Conservation (phyloP, 2,888 invertebrate genomes). For the Polydrusus pterygomalis region DNA sequence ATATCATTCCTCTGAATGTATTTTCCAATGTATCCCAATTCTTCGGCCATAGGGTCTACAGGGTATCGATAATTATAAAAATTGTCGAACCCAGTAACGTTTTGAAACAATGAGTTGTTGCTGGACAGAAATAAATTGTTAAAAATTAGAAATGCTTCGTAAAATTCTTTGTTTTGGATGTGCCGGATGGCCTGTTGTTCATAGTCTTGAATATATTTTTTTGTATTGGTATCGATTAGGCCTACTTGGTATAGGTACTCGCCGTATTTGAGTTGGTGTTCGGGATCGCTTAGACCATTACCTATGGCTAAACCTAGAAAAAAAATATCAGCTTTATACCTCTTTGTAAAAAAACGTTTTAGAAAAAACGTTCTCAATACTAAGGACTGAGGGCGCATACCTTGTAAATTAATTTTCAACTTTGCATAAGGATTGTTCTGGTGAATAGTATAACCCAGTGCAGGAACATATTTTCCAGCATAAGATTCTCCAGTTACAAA, state of each 20-base stretch:
- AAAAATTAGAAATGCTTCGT: constrained; percentile 81
- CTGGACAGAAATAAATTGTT: constrained; percentile 83
- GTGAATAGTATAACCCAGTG: constrained; percentile 83
- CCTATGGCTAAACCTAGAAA: constrained; percentile 77
- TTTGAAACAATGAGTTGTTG: constrained; percentile 79
- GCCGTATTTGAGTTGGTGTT: constrained; percentile 83
- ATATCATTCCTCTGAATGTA: constrained; percentile 79
- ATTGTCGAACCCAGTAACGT: constrained; percentile 84
- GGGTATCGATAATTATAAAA: constrained; percentile 84
- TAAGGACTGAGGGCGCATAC: too few relatives aligned
- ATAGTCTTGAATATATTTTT: constrained; percentile 67
- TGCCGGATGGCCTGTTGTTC: constrained; percentile 75
- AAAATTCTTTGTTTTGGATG: constrained; percentile 80
- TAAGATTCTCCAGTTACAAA: constrained; percentile 94
- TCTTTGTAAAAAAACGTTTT: too few relatives aligned
- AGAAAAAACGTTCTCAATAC: too few relatives aligned
- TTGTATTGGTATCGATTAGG: constrained; percentile 78
- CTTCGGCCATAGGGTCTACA: constrained; percentile 72
- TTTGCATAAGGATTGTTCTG: constrained; percentile 76
- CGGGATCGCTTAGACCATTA: constrained; percentile 86
- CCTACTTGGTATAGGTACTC: constrained; percentile 88
- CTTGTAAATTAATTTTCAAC: constrained; percentile 82
- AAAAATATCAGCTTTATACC: too few relatives aligned
- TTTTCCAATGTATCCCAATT: constrained; percentile 74
- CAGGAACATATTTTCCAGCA: constrained; percentile 86